Percentiles rank a stretch among this genome's conserved stretches.
Evolutionary conservation across 53 echinoderm and acorn worm species (phyloP).

Genomic region (Arbacia lixula): DNA sequence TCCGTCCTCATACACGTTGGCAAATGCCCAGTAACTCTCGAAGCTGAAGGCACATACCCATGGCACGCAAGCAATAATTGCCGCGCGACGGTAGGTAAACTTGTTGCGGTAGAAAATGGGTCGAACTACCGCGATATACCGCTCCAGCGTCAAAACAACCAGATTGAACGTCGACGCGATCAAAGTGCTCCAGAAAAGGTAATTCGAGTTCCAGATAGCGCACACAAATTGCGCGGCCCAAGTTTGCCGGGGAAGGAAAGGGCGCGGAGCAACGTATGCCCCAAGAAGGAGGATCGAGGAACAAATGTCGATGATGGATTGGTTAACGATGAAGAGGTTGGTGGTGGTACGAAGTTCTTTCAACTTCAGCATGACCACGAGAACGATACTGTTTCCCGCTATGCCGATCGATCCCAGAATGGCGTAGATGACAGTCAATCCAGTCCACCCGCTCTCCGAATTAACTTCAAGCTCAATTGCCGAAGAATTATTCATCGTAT

Average conservation of each 20-base stretch:
- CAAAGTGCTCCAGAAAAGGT: conserved; percentile 66
- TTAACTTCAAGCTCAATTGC: too few relatives aligned
- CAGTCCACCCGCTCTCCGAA: too few relatives aligned
- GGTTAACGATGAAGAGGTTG: conserved; percentile 64
- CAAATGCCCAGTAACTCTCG: conserved; percentile 40
- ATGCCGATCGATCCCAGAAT: conserved; percentile 55
- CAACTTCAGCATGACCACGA: conserved; percentile 51
- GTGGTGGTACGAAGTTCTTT: conserved; percentile 37
- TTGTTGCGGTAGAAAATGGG: conserved; percentile 54
- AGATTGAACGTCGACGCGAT: conserved; percentile 67
- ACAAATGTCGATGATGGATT: conserved; percentile 65
- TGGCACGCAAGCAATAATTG: not conserved
- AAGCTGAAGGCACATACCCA: conserved; percentile 25
- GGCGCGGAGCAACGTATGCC: conserved; percentile 23
- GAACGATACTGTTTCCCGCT: conserved; percentile 59
- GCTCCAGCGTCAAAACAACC: conserved; percentile 60
- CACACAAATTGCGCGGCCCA: conserved; percentile 35
- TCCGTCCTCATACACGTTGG: conserved; percentile 17
- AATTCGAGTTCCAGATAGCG: conserved; percentile 64
- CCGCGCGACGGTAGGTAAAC: not conserved
- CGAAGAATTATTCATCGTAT: too few relatives aligned
- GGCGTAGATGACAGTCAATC: conserved; percentile 26
- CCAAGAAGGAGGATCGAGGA: conserved; percentile 60
- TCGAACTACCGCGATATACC: conserved; percentile 68
- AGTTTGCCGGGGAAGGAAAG: not conserved